A percentile compares a stretch with the other conserved stretches of the same genome.
These are phyloP conservation scores for Otolemur garnettii DNA, from an alignment of 2,113 vertebrate genomes.

Conservation along the genomic window DNA sequence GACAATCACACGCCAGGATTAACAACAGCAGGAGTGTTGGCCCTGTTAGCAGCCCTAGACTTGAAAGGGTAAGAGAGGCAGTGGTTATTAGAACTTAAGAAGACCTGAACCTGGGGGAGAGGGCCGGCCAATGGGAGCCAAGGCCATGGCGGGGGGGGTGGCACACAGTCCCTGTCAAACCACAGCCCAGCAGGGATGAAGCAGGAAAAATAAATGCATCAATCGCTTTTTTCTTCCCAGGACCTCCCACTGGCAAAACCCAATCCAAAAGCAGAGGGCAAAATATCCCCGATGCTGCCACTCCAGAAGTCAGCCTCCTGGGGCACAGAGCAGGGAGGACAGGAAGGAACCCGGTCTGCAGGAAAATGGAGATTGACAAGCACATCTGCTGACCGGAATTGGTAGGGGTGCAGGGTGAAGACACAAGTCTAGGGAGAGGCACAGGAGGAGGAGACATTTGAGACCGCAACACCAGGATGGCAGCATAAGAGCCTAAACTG, in stretches of 20 bases:
- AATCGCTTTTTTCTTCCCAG: not conserved
- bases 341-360: not conserved
- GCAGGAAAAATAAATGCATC: not conserved
- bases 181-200: not conserved
- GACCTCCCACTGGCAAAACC: not conserved
- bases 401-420: not conserved
- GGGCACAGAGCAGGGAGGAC: not conserved
- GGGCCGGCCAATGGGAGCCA: not conserved
- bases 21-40: not conserved
- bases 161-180: not conserved
- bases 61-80: not conserved
- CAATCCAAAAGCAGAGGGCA: not conserved
- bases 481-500: rapidly evolving
- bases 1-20: not conserved
- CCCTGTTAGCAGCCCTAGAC: not conserved
- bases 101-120: not conserved
- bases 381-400: not conserved
- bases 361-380: not conserved
- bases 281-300: not conserved
- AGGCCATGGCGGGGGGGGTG: not conserved
- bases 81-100: not conserved
- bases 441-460: not conserved
- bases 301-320: not conserved
- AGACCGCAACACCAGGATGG: not conserved
- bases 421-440: not conserved